These are phyloP conservation scores for Listronotus oregonensis DNA, from an alignment of 1,140 invertebrate species.

Conservation along the genomic window DNA sequence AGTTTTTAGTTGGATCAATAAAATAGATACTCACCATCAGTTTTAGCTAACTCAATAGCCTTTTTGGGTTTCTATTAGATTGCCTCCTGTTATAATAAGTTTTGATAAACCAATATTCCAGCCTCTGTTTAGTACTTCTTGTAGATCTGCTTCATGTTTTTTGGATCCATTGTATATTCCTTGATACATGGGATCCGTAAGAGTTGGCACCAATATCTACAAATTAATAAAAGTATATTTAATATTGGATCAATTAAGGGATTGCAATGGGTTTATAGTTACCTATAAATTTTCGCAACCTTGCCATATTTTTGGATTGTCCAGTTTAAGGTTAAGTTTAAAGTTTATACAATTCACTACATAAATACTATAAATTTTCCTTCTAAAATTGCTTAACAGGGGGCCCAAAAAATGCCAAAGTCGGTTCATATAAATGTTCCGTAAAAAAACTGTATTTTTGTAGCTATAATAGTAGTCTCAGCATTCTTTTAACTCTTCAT, in stretches of 20 bases:
- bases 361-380: no score
- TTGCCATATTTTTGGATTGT: no score
- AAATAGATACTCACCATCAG: slow-evolving; percentile 73
- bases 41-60: slow-evolving; percentile 75
- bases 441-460: slow-evolving; percentile 33
- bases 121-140: slow-evolving; percentile 74
- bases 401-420: no score
- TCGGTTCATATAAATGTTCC: slow-evolving; percentile 32
- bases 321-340: no score
- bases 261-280: no score
- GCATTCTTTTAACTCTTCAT: slow-evolving; percentile 32
- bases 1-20: no score
- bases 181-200: slow-evolving; percentile 88
- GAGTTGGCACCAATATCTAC: slow-evolving; percentile 90
- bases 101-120: slow-evolving; percentile 80
- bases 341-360: no score
- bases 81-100: slow-evolving; percentile 90
- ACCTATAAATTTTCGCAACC: no score
- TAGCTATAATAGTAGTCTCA: slow-evolving; percentile 25
- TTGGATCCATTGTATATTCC: slow-evolving; percentile 83
- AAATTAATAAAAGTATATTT: slow-evolving; percentile 39
- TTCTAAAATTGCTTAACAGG: no score
- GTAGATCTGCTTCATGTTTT: slow-evolving; percentile 84
- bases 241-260: no score
- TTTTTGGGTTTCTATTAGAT: slow-evolving; percentile 75